phyloP scores from a whole-genome alignment of 2,888 invertebrate genomes.

The Caenorhabditis sulstoni region DNA sequence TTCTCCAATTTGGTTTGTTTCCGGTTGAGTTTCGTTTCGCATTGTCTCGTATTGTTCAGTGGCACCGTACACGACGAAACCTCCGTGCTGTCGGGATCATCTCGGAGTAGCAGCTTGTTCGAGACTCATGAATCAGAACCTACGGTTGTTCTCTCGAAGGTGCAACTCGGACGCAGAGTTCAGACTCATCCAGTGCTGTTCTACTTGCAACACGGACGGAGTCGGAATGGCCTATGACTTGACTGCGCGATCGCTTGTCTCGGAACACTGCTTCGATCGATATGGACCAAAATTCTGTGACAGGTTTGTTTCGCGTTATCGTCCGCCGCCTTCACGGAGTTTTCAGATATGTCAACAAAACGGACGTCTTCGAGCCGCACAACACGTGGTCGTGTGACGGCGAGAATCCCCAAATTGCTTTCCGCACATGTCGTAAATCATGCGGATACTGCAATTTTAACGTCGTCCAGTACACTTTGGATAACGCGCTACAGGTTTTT shows the following conservation, averaged over 20 bases:
- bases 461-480: slow-evolving; percentile 72
- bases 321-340: too few relatives aligned
- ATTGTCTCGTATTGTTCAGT: slow-evolving; percentile 12
- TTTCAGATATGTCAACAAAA: slow-evolving; percentile 72
- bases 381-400: slow-evolving; percentile 74
- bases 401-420: slow-evolving; percentile 73
- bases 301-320: slow-evolving; percentile 41
- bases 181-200: slow-evolving; percentile 73
- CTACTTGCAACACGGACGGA: slow-evolving; percentile 70
- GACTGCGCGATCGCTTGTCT: slow-evolving; percentile 71
- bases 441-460: slow-evolving; percentile 75
- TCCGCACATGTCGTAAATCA: slow-evolving; percentile 72
- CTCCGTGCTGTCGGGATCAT: slow-evolving; percentile 75
- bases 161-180: slow-evolving; percentile 74
- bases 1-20: slow-evolving; percentile 24
- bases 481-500: slow-evolving; percentile 68
- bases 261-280: slow-evolving; percentile 73
- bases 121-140: slow-evolving; percentile 64
- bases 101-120: slow-evolving; percentile 68
- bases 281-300: slow-evolving; percentile 71
- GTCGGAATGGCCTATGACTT: slow-evolving; percentile 72
- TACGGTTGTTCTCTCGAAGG: slow-evolving; percentile 63
- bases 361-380: slow-evolving; percentile 72
- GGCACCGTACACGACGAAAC: slow-evolving; percentile 62
- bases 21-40: not conserved